Evolutionary conservation across 2,888 invertebrate species (phyloP), one percentile per base, ranked within the genome.

Genomic region (Drosophila mimica): DNA sequence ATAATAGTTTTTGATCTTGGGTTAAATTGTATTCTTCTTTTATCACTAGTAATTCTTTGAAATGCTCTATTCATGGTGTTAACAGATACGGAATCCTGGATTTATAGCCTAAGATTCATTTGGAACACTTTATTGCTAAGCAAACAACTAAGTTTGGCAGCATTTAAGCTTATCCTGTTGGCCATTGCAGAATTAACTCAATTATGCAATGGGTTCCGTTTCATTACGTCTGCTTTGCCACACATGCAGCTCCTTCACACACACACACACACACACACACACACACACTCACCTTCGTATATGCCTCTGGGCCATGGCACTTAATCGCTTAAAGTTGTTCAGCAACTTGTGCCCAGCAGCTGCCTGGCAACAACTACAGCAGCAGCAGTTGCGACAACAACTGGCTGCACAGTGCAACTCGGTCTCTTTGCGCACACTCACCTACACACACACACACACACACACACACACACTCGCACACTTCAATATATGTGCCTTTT

Each of bases 131-230:
- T 17, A 28, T 38, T n/a, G 28, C 40, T 31, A 13, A 31, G n/a
- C 30, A 31, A 40, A 31, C 46, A 66, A 61, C 40, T 54, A 20
- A 51, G 43, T 43, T 65, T 49, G 25, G 38, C 33, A 59, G 57
- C 48, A 58, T 67, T 76, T 72, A 49, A 58, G 57, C 46, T 57
- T 38, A n/a, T 43, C 56, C 28, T 60, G 48, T 5, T 64, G 36
- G 77, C 60, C 43, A 33, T 62, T 67, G 71, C 66, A 74, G 74
- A 73, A 70, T 76, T 89, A 70, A 85, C 79, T 88, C 81, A 85
- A 85, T 89, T 85, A 89, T 89, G 89, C 74, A 77, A 74, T 80
- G 56, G 88, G 88, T 82, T 85, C 82, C 88, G 89, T 82, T 89
- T 85, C 89, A 89, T 85, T 89, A 82, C 78, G 80, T 89, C 62